Evolutionary conservation across 2,888 invertebrate genomes (phyloP).

Genomic region (Liodrosophila aerea): DNA sequence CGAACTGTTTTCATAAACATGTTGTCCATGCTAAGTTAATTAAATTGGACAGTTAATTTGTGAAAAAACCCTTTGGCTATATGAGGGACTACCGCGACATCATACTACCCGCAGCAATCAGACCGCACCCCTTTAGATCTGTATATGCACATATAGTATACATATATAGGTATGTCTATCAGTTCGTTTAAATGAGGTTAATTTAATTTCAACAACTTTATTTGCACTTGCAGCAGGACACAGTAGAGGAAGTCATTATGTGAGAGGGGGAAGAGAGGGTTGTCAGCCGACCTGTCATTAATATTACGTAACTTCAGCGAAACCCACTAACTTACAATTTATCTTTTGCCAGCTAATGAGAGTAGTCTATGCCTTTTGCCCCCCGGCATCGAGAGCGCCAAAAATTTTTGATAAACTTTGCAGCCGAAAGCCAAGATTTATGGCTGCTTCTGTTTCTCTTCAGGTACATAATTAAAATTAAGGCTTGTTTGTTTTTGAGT

Average conservation of each 20-base stretch:
- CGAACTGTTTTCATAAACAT: constrained; percentile 26
- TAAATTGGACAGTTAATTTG: constrained; percentile 55
- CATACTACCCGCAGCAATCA: constrained; percentile 17
- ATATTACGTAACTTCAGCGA: constrained; percentile 57
- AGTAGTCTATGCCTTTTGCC: constrained; percentile 11
- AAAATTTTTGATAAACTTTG: constrained; percentile 53
- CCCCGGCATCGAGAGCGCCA: constrained; percentile 2
- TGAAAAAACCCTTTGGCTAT: not conserved
- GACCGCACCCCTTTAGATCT: constrained; percentile 4
- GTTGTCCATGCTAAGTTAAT: constrained; percentile 41
- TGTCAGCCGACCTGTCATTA: constrained; percentile 51
- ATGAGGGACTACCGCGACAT: not conserved
- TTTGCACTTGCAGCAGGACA: constrained; percentile 21
- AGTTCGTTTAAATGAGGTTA: not conserved
- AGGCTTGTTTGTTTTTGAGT: constrained; percentile 23
- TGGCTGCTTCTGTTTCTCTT: constrained; percentile 28
- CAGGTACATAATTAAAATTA: constrained; percentile 37
- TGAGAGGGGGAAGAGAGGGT: not conserved
- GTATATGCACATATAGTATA: too few species aligned
- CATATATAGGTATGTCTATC: too few species aligned
- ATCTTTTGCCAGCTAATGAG: constrained; percentile 66
- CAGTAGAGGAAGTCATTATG: too few species aligned
- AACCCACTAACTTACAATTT: constrained; percentile 45
- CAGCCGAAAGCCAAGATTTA: constrained; percentile 63
- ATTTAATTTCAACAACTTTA: constrained; percentile 26